Evolutionary conservation across 2,888 invertebrate genomes (phyloP), one percentile per base, ranked within the genome.

Genomic region (Himalopsyche kuldschensis): DNA sequence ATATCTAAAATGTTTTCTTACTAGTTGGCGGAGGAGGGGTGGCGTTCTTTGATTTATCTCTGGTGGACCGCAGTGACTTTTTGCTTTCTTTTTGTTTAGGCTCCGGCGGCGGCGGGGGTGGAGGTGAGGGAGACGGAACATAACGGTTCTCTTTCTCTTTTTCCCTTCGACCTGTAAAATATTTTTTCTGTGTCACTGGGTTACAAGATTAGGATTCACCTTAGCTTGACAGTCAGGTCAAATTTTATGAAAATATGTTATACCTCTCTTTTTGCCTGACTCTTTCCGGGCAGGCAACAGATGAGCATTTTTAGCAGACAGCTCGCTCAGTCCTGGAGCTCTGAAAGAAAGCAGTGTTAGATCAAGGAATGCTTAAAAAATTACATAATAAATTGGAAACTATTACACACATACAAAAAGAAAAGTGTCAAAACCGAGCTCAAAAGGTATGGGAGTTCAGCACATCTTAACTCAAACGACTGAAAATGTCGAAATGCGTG

Each of bases 271-370:
- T 69, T 82, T 86, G 20, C 78, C 27, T 41, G 83, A 83, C 15
- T 85, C 84, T 27, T 85, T 85, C 15, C 75, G 30, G 0, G 55
- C 20, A 47, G 75, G 78, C 17, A 81, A 20, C 11, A 83, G 46
- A 69, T 91, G 91, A 78, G 91, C 91, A 89, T 91, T 92, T 87
- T 91, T 90, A 80, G 91, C 88, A 83, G 92, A 91, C 82, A 91
- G 89, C 85, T 91, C 91, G 87, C 90, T 91, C 2, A 91, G 87
- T 1, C 90, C 90, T 31, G 91, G 91, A 88, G 91, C 90, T 82
- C 91, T 91, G 88, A 35, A 87, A 87, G 35, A 35, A 32, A 77
- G 35, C 41, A n/a, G 31, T 6, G 11, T 75, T 0, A 2, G 8
- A 63, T 55, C 11, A 63, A 30, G 11, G 20, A 69, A 75, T 32